A percentile compares a stretch with the other conserved stretches of the same genome.
Evolutionary conservation across 2,888 invertebrate genomes (phyloP).

Genomic region (Ophion costatus): DNA sequence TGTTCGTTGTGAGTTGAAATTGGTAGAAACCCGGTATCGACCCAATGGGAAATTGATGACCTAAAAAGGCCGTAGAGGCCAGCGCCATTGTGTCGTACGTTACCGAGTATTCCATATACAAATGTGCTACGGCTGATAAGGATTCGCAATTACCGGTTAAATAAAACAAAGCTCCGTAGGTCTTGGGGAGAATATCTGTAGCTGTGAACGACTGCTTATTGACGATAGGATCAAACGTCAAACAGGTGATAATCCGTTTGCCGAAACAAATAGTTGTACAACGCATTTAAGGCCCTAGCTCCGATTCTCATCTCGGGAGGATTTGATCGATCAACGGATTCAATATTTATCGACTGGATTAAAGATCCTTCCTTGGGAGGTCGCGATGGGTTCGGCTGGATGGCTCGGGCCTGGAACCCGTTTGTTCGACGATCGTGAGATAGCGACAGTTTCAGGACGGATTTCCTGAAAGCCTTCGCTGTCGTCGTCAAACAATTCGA

Average conservation of each 20-base stretch:
- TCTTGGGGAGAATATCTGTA: not conserved
- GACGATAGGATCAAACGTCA: not conserved
- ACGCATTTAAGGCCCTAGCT: not conserved
- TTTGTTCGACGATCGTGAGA: slow-evolving; percentile 14
- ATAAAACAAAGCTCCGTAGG: not conserved
- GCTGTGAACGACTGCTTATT: slow-evolving; percentile 8
- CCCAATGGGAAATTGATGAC: too few species aligned
- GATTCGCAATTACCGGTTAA: not conserved
- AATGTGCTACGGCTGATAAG: too few species aligned
- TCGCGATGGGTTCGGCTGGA: not conserved
- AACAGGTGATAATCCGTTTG: not conserved
- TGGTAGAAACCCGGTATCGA: too few species aligned
- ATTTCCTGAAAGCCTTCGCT: slow-evolving; percentile 36
- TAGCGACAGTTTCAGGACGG: slow-evolving; percentile 30
- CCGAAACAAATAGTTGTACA: slow-evolving; percentile 16
- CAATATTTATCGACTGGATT: slow-evolving; percentile 59
- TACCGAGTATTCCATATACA: too few species aligned
- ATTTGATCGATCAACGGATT: slow-evolving; percentile 34
- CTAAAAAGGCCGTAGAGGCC: too few species aligned
- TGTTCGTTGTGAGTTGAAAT: too few species aligned
- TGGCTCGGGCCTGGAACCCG: slow-evolving; percentile 20
- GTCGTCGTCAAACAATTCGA: slow-evolving; percentile 58
- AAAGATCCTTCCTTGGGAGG: slow-evolving; percentile 36
- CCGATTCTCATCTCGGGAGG: not conserved
- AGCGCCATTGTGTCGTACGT: too few species aligned